Conservation (phyloP, 2,888 invertebrate genomes). For the Platycheirus albimanus region DNA sequence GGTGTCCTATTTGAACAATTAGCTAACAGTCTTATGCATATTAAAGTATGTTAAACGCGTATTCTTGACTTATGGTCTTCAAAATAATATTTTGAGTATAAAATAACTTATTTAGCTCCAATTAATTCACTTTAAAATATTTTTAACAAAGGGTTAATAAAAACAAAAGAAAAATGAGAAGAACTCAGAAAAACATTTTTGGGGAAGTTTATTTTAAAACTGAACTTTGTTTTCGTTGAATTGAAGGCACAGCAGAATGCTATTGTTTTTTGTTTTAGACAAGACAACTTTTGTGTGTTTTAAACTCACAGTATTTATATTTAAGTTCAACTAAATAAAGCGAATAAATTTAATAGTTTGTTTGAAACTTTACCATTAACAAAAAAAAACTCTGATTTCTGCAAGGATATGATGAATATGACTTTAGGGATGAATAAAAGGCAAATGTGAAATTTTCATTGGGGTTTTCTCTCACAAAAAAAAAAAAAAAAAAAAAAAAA, state of each 20-base stretch:
- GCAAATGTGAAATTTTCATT: not conserved
- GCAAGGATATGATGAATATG: not conserved
- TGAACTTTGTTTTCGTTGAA: not conserved
- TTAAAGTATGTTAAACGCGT: too few species aligned
- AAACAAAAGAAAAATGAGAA: too few species aligned
- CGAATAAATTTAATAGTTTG: conserved; percentile 1
- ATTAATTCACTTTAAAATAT: too few species aligned
- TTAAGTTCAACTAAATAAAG: conserved; percentile 10
- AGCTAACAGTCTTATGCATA: too few species aligned
- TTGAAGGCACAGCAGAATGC: not conserved
- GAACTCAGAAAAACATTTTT: too few species aligned
- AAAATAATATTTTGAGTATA: too few species aligned
- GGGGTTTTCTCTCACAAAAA: too few species aligned
- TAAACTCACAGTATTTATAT: not conserved
- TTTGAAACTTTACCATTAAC: conserved; percentile 5
- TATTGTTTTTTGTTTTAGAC: not conserved
- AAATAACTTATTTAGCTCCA: too few species aligned
- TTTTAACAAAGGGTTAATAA: too few species aligned
- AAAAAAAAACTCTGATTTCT: not conserved
- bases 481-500: too few species aligned
- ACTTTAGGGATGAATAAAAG: not conserved
- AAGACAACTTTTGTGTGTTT: not conserved
- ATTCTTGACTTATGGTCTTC: too few species aligned
- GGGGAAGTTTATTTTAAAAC: not conserved
- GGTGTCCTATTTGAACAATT: too few species aligned